A percentile compares a stretch with the other conserved stretches of the same genome.
phyloP scores from a whole-genome alignment of 1,140 invertebrate species.

The Ephestia elutella region DNA sequence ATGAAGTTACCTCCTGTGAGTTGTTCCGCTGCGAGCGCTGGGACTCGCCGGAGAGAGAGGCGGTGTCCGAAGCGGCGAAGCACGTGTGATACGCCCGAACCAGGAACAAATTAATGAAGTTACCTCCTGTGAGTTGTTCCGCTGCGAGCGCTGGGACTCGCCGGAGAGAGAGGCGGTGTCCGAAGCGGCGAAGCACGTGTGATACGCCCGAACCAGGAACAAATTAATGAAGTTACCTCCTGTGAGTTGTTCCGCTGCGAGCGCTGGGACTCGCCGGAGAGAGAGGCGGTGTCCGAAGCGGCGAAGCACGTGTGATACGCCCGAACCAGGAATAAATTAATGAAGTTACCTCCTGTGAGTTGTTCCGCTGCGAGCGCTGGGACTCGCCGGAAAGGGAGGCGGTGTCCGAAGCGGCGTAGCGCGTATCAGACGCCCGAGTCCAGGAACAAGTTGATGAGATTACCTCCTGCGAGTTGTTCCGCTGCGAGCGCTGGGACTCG shows the following conservation, averaged over 20 bases:
- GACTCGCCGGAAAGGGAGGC: slow-evolving; percentile 81
- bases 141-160: slow-evolving; percentile 78
- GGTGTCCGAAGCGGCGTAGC: slow-evolving; percentile 75
- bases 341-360: too few species aligned
- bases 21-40: slow-evolving; percentile 76
- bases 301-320: slow-evolving; percentile 32
- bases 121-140: slow-evolving; percentile 57
- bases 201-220: slow-evolving; percentile 44
- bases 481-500: slow-evolving; percentile 78
- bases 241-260: slow-evolving; percentile 73
- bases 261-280: slow-evolving; percentile 80
- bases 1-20: too few species aligned
- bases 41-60: slow-evolving; percentile 80
- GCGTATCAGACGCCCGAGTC: slow-evolving; percentile 37
- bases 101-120: too few species aligned
- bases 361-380: slow-evolving; percentile 76
- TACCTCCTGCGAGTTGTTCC: slow-evolving; percentile 57
- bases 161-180: slow-evolving; percentile 81
- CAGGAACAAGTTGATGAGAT: too few species aligned
- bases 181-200: slow-evolving; percentile 63
- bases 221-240: too few species aligned
- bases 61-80: slow-evolving; percentile 76
- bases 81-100: slow-evolving; percentile 37
- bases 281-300: slow-evolving; percentile 79
- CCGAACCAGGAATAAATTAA: slow-evolving; percentile 51